Evolutionary conservation across 1,140 invertebrate genomes (phyloP).

Genomic region (Hyles euphorbiae): DNA sequence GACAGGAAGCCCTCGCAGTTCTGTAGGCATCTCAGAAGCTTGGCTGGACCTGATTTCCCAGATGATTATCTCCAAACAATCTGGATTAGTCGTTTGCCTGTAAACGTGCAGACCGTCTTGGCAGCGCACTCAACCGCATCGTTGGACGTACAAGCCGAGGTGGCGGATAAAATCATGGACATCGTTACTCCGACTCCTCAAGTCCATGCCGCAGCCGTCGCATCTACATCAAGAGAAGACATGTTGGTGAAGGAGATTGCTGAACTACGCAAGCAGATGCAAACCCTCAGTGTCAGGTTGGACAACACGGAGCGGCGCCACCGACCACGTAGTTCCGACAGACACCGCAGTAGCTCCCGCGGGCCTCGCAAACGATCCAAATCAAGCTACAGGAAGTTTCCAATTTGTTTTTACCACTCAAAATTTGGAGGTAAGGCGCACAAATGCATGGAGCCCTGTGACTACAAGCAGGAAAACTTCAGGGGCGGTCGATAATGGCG

Average conservation of each 20-base stretch:
- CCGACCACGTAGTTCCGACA: background rate
- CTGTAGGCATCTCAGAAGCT: too few species aligned
- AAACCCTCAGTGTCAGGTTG: constrained; percentile 2
- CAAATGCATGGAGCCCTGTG: constrained; percentile 26
- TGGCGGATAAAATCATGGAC: too few species aligned
- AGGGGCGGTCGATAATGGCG: constrained; percentile 29
- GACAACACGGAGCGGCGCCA: constrained; percentile 2
- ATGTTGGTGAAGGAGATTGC: constrained; percentile 5
- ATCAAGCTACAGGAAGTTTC: constrained; percentile 20
- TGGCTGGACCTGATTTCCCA: too few species aligned
- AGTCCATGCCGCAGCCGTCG: too few species aligned
- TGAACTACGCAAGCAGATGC: constrained; percentile 12
- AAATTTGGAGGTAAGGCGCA: constrained; percentile 24
- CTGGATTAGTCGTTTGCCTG: too few species aligned
- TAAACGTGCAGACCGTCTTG: too few species aligned
- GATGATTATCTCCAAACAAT: too few species aligned
- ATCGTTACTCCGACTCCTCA: too few species aligned
- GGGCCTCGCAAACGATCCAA: constrained; percentile 7
- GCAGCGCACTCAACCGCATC: too few species aligned
- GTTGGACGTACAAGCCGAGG: too few species aligned
- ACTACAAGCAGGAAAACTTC: constrained; percentile 22
- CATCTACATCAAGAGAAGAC: too few species aligned
- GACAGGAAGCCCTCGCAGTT: too few species aligned
- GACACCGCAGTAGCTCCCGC: background rate
- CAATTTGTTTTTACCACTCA: constrained; percentile 28